Percentiles rank a stretch among this genome's conserved stretches.
These are phyloP conservation scores for Eilema sororculum DNA, from an alignment of 2,888 invertebrate species.

Conservation along the genomic window DNA sequence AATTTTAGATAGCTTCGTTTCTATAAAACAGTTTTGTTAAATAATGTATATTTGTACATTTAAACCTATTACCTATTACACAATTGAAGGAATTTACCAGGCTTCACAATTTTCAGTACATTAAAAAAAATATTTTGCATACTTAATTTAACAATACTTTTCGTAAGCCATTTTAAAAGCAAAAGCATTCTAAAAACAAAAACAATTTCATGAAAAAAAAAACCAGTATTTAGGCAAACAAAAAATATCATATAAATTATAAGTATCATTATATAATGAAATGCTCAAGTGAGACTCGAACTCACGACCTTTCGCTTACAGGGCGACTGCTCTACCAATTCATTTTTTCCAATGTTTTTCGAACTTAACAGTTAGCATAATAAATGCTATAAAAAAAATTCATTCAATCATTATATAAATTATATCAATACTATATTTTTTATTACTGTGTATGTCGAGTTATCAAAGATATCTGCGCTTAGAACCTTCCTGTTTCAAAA, in stretches of 20 bases:
- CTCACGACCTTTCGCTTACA: too few relatives aligned
- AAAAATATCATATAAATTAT: background rate
- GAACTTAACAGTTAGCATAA: too few relatives aligned
- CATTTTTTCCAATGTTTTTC: too few relatives aligned
- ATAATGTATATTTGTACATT: background rate
- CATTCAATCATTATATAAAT: too few relatives aligned
- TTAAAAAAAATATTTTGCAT: background rate
- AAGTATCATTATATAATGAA: too few relatives aligned
- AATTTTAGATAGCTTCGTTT: conserved; percentile 42
- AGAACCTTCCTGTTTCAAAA: background rate
- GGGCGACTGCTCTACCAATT: too few relatives aligned
- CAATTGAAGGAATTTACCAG: background rate
- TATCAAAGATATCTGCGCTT: background rate
- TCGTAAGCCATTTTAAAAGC: background rate
- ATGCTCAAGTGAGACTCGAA: too few relatives aligned
- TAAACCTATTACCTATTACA: too few relatives aligned
- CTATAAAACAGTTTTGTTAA: conserved; percentile 6
- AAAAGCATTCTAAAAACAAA: background rate
- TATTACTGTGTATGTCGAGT: background rate
- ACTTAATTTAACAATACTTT: background rate
- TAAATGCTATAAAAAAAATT: too few relatives aligned
- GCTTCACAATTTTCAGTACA: background rate
- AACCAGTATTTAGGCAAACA: background rate
- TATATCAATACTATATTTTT: background rate
- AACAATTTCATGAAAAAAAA: background rate